Evolutionary conservation across 2,797 vertebrate genomes (phyloP).

Genomic region (Meriones psammophilus): DNA sequence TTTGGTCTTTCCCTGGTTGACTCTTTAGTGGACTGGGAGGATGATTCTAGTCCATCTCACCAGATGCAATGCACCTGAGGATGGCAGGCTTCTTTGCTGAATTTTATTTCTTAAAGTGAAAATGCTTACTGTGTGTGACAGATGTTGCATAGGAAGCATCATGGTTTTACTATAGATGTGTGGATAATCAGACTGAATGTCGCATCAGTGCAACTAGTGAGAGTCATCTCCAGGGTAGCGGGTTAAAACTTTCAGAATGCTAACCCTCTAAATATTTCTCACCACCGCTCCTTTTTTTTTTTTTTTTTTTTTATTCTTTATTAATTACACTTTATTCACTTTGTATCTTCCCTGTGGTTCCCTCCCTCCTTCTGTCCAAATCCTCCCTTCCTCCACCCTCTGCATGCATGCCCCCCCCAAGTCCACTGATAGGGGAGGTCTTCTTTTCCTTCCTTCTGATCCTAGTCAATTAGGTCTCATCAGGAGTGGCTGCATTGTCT

Average conservation of each 20-base stretch:
- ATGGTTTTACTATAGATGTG: background rate
- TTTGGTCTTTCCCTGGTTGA: background rate
- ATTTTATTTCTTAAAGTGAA: conserved; percentile 36
- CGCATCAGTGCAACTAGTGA: background rate
- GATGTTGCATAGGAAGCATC: background rate
- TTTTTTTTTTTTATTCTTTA: no score
- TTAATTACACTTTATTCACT: no score
- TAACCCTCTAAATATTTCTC: background rate
- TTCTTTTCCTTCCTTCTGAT: no score
- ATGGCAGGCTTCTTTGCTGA: background rate
- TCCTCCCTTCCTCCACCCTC: no score
- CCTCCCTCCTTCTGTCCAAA: no score
- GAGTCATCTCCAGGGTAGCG: background rate
- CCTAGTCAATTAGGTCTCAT: no score
- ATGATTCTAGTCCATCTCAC: background rate
- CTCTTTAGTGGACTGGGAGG: background rate
- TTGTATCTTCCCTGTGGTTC: no score
- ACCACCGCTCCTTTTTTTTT: background rate
- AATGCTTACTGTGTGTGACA: background rate
- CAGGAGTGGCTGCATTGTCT: no score
- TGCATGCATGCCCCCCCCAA: no score
- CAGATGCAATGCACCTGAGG: background rate
- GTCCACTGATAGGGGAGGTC: no score
- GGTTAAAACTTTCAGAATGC: background rate
- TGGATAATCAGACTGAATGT: background rate